phyloP scores from a whole-genome alignment of 2,113 vertebrate species.

The Corythoichthys haematopterus region DNA sequence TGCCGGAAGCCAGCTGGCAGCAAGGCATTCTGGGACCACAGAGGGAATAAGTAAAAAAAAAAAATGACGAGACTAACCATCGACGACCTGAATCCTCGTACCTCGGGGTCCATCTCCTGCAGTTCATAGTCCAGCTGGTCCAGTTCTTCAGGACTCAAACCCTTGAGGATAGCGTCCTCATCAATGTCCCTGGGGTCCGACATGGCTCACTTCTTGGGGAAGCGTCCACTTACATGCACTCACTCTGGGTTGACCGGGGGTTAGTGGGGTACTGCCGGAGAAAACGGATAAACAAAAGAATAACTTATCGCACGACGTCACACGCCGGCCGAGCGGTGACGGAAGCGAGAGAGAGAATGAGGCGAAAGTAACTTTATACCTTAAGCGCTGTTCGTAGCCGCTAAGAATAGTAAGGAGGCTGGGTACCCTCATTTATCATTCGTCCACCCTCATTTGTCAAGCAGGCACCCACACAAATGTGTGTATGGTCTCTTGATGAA shows the following conservation, averaged over 20 bases:
- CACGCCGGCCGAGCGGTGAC: conserved; percentile 4
- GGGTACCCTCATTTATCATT: conserved; percentile 61
- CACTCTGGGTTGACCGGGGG: background rate
- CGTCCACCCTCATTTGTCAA: background rate
- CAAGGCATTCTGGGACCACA: conserved; percentile 79
- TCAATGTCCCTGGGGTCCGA: conserved; percentile 91
- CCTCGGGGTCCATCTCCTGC: conserved; percentile 95
- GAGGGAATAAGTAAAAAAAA: background rate
- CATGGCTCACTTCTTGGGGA: conserved; percentile 56
- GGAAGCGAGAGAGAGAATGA: conserved; percentile 20
- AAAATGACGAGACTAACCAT: too few relatives aligned
- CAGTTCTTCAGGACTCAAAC: conserved; percentile 83
- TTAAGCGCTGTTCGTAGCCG: conserved; percentile 31
- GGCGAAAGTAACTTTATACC: conserved; percentile 69
- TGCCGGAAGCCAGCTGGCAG: conserved; percentile 88
- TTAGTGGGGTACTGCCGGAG: background rate
- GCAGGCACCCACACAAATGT: background rate
- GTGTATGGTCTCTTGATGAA: background rate
- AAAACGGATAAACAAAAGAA: background rate
- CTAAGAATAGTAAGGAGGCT: conserved; percentile 66
- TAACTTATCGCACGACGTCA: background rate
- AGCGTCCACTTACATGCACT: background rate
- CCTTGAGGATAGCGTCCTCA: conserved; percentile 89
- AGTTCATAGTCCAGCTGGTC: conserved; percentile 85
- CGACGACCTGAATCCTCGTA: too few relatives aligned